phyloP scores from a whole-genome alignment of 2,888 invertebrate species.

The Leucozona laternaria region DNA sequence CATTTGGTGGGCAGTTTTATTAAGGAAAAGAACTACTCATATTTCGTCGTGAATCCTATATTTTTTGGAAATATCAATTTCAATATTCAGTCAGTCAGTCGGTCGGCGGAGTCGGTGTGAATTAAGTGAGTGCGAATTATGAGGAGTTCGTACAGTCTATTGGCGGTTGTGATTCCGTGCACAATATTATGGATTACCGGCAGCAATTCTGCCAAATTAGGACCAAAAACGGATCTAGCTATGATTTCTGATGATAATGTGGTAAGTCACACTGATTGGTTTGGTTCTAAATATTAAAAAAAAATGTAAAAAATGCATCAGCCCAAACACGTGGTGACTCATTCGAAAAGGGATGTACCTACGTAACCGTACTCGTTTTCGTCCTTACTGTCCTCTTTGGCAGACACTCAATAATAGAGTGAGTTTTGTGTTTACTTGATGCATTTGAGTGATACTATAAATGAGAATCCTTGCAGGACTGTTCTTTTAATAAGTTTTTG shows the following conservation, averaged over 20 bases:
- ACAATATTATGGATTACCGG: slow-evolving; percentile 67
- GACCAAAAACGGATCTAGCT: slow-evolving; percentile 56
- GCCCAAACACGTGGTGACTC: slow-evolving; percentile 75
- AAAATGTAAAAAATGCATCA: background rate
- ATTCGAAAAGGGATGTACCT: slow-evolving; percentile 29
- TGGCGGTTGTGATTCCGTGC: slow-evolving; percentile 53
- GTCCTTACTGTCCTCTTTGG: slow-evolving; percentile 15
- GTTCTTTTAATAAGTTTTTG: background rate
- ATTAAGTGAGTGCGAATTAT: slow-evolving; percentile 33
- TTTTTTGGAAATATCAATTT: background rate
- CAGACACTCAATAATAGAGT: slow-evolving; percentile 51
- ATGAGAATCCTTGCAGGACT: background rate
- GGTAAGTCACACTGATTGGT: slow-evolving; percentile 46
- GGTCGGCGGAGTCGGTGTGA: background rate
- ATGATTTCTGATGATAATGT: slow-evolving; percentile 68
- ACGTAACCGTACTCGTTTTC: background rate
- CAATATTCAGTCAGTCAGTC: background rate
- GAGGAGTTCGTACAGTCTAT: slow-evolving; percentile 55
- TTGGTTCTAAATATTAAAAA: background rate
- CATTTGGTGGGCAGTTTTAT: slow-evolving; percentile 28
- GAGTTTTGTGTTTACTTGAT: slow-evolving; percentile 24
- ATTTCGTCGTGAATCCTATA: background rate
- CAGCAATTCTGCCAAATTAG: slow-evolving; percentile 45
- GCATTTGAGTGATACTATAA: slow-evolving; percentile 48
- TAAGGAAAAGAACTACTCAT: slow-evolving; percentile 17